Evolutionary conservation across 2,113 vertebrate species (phyloP).

Genomic region (Cebidichthys violaceus): DNA sequence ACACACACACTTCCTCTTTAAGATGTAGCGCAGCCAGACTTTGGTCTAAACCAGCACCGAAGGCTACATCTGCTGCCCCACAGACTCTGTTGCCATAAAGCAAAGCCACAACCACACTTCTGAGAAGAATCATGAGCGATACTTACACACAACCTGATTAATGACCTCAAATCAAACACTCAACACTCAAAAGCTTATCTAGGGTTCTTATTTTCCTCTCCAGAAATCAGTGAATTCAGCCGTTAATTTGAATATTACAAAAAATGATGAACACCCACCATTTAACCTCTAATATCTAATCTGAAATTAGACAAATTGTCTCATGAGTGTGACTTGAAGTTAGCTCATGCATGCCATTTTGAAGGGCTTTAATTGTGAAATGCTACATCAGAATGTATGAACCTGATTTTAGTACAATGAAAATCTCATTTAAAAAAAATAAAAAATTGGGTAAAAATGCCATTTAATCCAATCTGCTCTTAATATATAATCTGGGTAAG

Average conservation of each 20-base stretch:
- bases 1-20: slow-evolving; percentile 37
- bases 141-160: neutral
- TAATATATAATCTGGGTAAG: neutral
- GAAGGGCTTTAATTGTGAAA: no score
- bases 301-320: no score
- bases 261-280: neutral
- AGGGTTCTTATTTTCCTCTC: neutral
- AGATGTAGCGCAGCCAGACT: slow-evolving; percentile 58
- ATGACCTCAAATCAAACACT: neutral
- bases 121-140: neutral
- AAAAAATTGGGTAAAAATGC: neutral
- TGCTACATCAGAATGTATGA: no score
- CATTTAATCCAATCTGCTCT: neutral
- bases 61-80: slow-evolving; percentile 67
- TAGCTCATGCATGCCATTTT: no score
- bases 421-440: no score
- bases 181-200: neutral
- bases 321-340: no score
- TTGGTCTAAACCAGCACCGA: slow-evolving; percentile 54
- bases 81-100: slow-evolving; percentile 11
- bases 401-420: neutral
- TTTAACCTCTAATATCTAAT: no score
- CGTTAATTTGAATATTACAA: neutral
- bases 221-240: neutral
- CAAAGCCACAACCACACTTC: slow-evolving; percentile 35